Evolutionary conservation across 2,888 invertebrate genomes (phyloP).

Genomic region (Electrophaes corylata): DNA sequence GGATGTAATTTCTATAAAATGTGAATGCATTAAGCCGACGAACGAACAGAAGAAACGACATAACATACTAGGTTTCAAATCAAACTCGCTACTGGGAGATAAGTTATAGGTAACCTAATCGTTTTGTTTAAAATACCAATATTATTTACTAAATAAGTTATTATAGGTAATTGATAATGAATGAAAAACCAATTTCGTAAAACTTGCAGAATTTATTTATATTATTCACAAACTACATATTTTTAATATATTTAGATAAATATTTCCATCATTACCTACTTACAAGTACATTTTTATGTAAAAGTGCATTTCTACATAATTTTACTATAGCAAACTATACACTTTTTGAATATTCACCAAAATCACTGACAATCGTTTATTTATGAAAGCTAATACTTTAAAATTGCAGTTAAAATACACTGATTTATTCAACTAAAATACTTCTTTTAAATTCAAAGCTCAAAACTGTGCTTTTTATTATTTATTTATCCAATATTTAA

Average conservation of each 20-base stretch:
- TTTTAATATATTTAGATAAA: slow-evolving; percentile 20
- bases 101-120: too few species aligned
- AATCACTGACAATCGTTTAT: neutral
- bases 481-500: too few species aligned
- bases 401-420: neutral
- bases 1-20: too few species aligned
- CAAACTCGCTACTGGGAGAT: too few species aligned
- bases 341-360: neutral
- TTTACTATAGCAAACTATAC: slow-evolving; percentile 4
- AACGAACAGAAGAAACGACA: too few species aligned
- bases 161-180: neutral
- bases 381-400: neutral
- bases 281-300: slow-evolving; percentile 11
- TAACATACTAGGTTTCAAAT: too few species aligned
- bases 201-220: slow-evolving; percentile 52
- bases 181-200: slow-evolving; percentile 7
- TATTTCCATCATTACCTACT: slow-evolving; percentile 16
- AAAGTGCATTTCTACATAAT: slow-evolving; percentile 14
- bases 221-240: slow-evolving; percentile 53
- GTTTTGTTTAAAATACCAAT: too few species aligned
- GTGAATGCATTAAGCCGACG: too few species aligned
- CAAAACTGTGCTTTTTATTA: neutral
- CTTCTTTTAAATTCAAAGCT: neutral
- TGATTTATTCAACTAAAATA: neutral
- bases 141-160: too few species aligned